Evolutionary conservation across 1,140 invertebrate genomes (phyloP), one percentile per base, ranked within the genome.

Genomic region (Drosophila virilis): DNA sequence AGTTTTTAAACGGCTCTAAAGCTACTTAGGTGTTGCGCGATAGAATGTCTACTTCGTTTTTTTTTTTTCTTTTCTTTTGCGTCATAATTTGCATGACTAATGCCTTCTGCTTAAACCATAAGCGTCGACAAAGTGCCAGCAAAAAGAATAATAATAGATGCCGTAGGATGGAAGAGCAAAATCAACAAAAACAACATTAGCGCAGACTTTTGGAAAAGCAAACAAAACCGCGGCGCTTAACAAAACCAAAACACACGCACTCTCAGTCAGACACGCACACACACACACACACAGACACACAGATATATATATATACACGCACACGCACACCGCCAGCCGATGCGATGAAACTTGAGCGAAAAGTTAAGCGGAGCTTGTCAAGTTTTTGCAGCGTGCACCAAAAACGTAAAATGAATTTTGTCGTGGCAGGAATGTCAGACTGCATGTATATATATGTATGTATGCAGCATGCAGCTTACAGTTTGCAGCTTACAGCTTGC

Each of bases 131-230:
- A 76, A 65, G 66, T 55, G 59, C 45, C 7, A 50, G 37, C 38
- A 55, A 66, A 55, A 72, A 59, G n/a, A 57, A 66, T 40, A 77
- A 78, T 78, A 79, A 65, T 58, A 66, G 50, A 60, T 50, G 52
- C 37, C 35, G 8, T 8, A 10, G 52, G 13, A 17, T 57, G 62
- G 22, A 62, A 77, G 71, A 75, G 75, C 75, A 65, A 58, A 68
- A 59, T 69, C 77, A 78, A 79, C 70, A 61, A 74, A 74, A 74
- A 74, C 77, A 69, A 74, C 71, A 78, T 78, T 65, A 74, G 64
- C 57, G 70, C 52, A 51, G 60, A 71, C 59, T 70, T 65, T 62
- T 50, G 61, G 13, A 9, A 55, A 65, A 74, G 59, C 60, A 74
- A 69, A 74, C 76, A 78, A 45, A 71, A 54, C 12, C 46, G 38